These are phyloP conservation scores for Heliconius erato DNA, from an alignment of 2,888 invertebrate genomes.

Conservation along the genomic window DNA sequence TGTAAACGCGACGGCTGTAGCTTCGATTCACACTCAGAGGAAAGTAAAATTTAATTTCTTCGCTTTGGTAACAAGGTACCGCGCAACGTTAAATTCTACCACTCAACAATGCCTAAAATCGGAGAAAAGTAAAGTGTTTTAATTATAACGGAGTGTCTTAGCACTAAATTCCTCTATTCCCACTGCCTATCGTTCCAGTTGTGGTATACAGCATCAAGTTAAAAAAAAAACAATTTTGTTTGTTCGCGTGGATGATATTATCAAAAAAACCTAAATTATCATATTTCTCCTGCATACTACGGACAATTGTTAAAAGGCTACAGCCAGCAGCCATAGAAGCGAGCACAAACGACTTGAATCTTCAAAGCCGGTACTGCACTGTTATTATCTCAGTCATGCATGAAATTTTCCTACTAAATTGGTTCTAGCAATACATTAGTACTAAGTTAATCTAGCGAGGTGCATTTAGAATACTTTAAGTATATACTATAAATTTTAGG, in stretches of 20 bases:
- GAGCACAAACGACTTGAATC: slow-evolving; percentile 51
- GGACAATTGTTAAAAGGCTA: slow-evolving; percentile 43
- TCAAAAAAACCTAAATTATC: background rate
- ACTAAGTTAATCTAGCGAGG: background rate
- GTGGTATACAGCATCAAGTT: background rate
- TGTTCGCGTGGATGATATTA: background rate
- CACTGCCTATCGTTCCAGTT: background rate
- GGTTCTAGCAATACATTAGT: slow-evolving; percentile 43
- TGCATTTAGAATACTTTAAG: background rate
- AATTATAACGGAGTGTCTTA: no score
- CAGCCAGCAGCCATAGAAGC: slow-evolving; percentile 34
- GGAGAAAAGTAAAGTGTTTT: fast-evolving
- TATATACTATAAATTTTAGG: background rate
- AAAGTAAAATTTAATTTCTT: no score
- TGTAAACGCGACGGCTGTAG: no score
- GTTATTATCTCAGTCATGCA: slow-evolving; percentile 54
- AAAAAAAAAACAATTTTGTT: background rate
- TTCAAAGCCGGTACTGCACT: slow-evolving; percentile 50
- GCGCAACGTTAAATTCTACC: no score
- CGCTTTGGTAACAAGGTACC: no score
- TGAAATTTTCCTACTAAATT: slow-evolving; percentile 52
- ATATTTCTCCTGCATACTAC: slow-evolving; percentile 30
- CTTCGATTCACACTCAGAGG: no score
- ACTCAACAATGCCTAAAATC: no score
- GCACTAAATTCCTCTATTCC: no score